Percentiles rank a stretch among this genome's conserved stretches.
Evolutionary conservation across 2,797 vertebrate species (phyloP).

Genomic region (Hyperoplus immaculatus): DNA sequence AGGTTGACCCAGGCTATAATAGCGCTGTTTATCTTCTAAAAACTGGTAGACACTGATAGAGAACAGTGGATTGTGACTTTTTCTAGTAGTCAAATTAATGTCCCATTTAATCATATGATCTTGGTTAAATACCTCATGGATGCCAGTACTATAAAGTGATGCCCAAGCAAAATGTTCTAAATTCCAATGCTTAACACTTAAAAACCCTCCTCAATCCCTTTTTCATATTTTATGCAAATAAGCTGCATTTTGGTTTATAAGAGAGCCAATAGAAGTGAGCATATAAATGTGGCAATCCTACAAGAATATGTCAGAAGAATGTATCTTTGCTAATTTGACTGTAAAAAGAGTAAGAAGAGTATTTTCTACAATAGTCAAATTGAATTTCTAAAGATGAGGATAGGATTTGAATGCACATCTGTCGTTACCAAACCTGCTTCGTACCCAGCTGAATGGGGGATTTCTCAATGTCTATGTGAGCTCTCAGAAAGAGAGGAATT

Average conservation of each 20-base stretch:
- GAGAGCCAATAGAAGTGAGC: background rate
- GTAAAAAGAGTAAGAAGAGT: background rate
- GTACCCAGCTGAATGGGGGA: background rate
- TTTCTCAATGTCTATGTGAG: background rate
- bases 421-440: background rate
- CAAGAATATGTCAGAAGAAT: background rate
- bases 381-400: background rate
- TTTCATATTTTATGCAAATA: too few species aligned
- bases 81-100: constrained; percentile 31
- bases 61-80: constrained; percentile 35
- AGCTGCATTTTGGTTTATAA: too few species aligned
- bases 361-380: background rate
- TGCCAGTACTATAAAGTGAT: background rate
- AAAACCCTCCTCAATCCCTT: background rate
- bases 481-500: background rate
- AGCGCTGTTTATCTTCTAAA: constrained; percentile 22
- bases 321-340: background rate
- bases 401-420: background rate
- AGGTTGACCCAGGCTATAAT: constrained; percentile 26
- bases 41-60: constrained; percentile 29
- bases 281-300: background rate
- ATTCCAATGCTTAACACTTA: background rate
- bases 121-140: background rate
- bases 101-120: constrained; percentile 22
- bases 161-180: constrained; percentile 5